Conservation (phyloP, 92 coral and sea anemone genomes). For the Paramuricea clavata region DNA sequence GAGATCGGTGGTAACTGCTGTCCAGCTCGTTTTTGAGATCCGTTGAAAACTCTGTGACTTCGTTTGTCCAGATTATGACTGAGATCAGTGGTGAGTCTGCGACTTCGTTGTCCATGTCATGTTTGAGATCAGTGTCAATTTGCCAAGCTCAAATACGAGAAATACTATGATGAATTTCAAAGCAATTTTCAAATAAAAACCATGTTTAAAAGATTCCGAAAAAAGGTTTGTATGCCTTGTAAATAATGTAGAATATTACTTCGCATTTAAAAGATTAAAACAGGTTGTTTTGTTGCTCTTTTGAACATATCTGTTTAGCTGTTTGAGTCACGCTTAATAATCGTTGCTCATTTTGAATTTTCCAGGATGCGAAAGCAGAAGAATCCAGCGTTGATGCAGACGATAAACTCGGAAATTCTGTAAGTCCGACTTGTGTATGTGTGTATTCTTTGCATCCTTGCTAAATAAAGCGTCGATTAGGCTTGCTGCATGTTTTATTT, state of each 20-base stretch:
- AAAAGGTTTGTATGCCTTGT: constrained; percentile 18
- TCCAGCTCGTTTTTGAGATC: too few species aligned
- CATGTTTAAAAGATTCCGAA: constrained; percentile 37
- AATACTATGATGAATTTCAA: not conserved
- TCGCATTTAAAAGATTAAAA: not conserved
- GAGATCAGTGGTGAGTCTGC: too few species aligned
- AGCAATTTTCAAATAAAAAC: not conserved
- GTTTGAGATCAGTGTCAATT: not conserved
- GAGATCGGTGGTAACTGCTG: too few species aligned
- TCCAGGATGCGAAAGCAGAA: constrained; percentile 23
- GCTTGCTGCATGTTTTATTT: not conserved
- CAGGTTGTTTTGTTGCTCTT: not conserved
- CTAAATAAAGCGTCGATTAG: not conserved
- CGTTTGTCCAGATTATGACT: too few species aligned
- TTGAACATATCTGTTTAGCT: not conserved
- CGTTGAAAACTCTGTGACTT: too few species aligned
- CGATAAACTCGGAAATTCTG: constrained; percentile 21
- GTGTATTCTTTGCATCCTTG: not conserved
- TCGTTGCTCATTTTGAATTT: not conserved
- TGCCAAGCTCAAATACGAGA: not conserved
- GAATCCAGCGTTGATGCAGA: not conserved
- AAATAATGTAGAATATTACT: not conserved
- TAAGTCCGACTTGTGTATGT: not conserved
- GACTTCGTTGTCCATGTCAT: too few species aligned
- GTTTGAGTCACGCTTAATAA: not conserved